phyloP scores from a whole-genome alignment of 2,113 vertebrate species.

The Atlantisia rogersi region DNA sequence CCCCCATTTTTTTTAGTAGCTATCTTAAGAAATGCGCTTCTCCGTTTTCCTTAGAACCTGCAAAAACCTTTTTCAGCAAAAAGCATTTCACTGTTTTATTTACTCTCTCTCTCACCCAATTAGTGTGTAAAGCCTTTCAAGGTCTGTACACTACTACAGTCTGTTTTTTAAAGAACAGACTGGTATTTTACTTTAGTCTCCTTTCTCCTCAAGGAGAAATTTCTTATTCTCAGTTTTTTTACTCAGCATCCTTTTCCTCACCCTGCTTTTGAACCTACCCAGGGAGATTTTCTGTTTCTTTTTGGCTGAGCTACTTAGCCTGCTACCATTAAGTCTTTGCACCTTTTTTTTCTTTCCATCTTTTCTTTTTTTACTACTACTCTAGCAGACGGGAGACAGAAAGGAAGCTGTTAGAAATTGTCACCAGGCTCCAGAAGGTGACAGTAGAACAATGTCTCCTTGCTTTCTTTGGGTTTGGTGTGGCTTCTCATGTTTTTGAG shows the following conservation, averaged over 20 bases:
- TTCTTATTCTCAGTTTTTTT: background rate
- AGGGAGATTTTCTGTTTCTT: background rate
- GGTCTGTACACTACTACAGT: background rate
- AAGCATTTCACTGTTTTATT: background rate
- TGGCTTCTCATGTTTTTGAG: background rate
- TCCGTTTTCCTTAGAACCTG: background rate
- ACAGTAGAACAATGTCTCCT: background rate
- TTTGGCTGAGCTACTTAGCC: background rate
- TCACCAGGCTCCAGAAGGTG: background rate
- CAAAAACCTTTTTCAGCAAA: background rate
- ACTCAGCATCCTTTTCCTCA: background rate
- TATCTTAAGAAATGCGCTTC: background rate
- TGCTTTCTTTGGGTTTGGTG: background rate
- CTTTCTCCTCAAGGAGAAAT: background rate
- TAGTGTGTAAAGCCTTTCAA: background rate
- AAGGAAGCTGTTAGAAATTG: background rate
- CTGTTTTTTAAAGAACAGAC: background rate
- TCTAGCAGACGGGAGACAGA: background rate
- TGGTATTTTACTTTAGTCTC: background rate
- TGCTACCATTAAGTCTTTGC: background rate
- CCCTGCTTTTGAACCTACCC: background rate
- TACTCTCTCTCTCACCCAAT: background rate
- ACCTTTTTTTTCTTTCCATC: background rate
- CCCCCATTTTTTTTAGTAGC: no score
- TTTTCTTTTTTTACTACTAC: background rate